Base-by-base conservation (phyloP, 2,888 invertebrate genomes). In the Cheilosia scutellata region DNA sequence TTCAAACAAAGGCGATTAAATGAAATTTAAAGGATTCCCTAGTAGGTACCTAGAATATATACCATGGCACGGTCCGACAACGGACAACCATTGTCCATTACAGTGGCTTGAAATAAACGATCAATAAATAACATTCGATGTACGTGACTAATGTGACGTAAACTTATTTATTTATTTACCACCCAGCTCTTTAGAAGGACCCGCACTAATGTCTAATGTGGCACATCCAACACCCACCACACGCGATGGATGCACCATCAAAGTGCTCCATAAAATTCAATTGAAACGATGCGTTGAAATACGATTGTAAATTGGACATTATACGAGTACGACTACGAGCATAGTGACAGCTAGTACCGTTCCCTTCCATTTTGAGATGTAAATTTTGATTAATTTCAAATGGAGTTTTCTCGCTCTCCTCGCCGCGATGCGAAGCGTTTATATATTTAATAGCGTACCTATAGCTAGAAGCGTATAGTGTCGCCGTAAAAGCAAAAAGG, bases 351-450 rank as follows among this genome's bases (percentile, higher is more conserved):
- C 20, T 5, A 4, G 29, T 29, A 5, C 37, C 31, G 62, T 42
- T 47, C 51, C 29, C 49, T 58, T 78, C 68, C 72, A 83, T 84
- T 84, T 75, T 58, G 53, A 79, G 79, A 84, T 84, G 84, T 84
- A 84, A 84, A 84, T 84, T 79, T 84, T 79, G 84, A 84, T 84
- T 84, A 84, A 84, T 79, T 84, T 75, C 80, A 84, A 84, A 84
- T 84, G 57, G 75, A 80, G 58, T 75, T 71, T 71, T 70, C 79
- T 65, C 70, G 40, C 70, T 27, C 55, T 25, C 25, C 27, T 20
- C 20, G 20, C 20, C 2, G 20, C 20, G 20, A 20, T 20, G 20
- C 51, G 4, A 70, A 75, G 58, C 70, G 79, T 66, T 63, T 74
- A 57, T 72, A 71, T 6, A 53, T 72, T 57, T 62, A 74, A 65